Percentiles rank a stretch among this genome's conserved stretches.
These are phyloP conservation scores for Gryon sp. DNA, from an alignment of 1,140 invertebrate genomes.

Conservation along the genomic window DNA sequence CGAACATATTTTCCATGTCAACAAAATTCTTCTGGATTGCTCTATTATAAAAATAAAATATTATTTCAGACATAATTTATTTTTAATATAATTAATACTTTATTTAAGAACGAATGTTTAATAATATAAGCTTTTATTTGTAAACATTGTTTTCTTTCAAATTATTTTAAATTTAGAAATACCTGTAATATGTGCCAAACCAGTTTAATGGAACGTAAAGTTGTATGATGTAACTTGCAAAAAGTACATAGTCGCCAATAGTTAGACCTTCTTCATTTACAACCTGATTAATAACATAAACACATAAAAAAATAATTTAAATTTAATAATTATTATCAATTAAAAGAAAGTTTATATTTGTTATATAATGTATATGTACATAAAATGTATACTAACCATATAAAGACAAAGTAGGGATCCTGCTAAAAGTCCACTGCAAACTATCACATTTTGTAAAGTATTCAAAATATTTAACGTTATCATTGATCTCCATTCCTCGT, in stretches of 20 bases:
- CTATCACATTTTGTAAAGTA: slow-evolving; percentile 92
- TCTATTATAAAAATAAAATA: slow-evolving; percentile 80
- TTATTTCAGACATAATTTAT: no score
- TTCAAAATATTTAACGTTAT: slow-evolving; percentile 94
- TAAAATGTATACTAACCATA: slow-evolving; percentile 80
- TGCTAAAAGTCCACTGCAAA: slow-evolving; percentile 90
- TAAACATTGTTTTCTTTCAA: not conserved
- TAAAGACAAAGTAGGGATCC: slow-evolving; percentile 94
- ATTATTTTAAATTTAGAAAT: slow-evolving; percentile 28
- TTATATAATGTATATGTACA: no score
- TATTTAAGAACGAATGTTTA: no score
- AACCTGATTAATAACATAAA: slow-evolving; percentile 71
- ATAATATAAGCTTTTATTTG: no score
- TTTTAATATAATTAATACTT: no score
- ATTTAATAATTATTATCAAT: no score
- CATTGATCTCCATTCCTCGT: slow-evolving; percentile 92
- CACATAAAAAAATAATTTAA: no score
- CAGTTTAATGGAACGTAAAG: slow-evolving; percentile 97
- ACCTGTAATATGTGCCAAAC: slow-evolving; percentile 99
- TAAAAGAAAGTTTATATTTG: no score
- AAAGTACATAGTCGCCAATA: slow-evolving; percentile 96
- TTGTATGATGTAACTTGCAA: slow-evolving; percentile 96
- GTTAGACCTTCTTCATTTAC: slow-evolving; percentile 85
- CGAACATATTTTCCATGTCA: slow-evolving; percentile 99
- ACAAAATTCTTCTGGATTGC: slow-evolving; percentile 98